Base-by-base conservation (phyloP, 2,113 vertebrate species). In the Menura novaehollandiae region DNA sequence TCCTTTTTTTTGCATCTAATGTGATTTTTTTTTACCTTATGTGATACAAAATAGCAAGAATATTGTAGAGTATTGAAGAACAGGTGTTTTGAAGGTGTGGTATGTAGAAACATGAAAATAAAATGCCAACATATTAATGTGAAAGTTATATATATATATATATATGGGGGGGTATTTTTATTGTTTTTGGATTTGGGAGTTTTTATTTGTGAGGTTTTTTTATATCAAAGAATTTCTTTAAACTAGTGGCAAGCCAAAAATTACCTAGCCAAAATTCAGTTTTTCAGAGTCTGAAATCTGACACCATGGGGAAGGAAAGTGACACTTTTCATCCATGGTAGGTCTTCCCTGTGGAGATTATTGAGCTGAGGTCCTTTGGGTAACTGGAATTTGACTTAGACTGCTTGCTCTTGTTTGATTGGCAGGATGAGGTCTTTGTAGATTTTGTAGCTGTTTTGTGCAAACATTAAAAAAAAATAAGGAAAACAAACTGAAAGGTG, bases 151-250 rank as follows among this genome's bases (percentile, higher is more conserved):
- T 16, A 2, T 59, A 30, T 44, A 8, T 53, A 35, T 17, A 9
- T 43, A 20, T 59, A 4, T 32, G 2, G 22, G 3, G 3, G 3
- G 1, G 6, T 21, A 15, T 23, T 44, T 58, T 59, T 51, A 14
- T 51, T 58, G 35, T 12, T 15, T 52, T 62, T 35, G 33, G 13
- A 8, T 32, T 85, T 41, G 18, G 3, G 14, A 15, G 32, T 7
- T 6, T 87, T 77, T 20, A 30, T 4, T 60, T 69, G 13, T 32
- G 30, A n/a, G 1, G 21, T 24, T 32, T 28, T 62, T 30, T 4
- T 4, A 46, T 53, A 21, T 13, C 13, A 28, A 35, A n/a, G 18
- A 30, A 6, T 44, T 68, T 24, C 41, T 93, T 56, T 63, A 49
- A 64, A 30, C 47, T 55, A 64, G 13, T 46, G 23, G 26, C 30